phyloP scores from a whole-genome alignment of 2,888 invertebrate species.

The Thera obeliscata region DNA sequence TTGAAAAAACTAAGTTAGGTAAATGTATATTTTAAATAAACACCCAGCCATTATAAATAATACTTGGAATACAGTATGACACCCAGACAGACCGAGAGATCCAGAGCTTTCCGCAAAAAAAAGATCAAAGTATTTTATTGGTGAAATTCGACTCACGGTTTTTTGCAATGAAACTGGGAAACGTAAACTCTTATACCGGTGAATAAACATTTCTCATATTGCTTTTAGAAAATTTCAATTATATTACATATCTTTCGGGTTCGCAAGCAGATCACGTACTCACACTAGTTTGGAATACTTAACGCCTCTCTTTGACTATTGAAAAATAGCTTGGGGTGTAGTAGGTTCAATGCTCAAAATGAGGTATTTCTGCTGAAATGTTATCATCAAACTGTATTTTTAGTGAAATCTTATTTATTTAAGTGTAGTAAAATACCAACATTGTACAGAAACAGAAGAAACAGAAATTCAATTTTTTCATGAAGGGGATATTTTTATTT shows the following conservation, averaged over 20 bases:
- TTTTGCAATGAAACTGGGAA: neutral
- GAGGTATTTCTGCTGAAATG: constrained; percentile 8
- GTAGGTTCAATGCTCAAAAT: constrained; percentile 12
- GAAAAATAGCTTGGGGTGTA: constrained; percentile 25
- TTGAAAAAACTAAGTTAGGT: too few species aligned
- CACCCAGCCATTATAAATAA: too few species aligned
- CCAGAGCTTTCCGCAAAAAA: neutral
- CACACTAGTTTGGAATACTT: constrained; percentile 34
- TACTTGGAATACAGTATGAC: too few species aligned
- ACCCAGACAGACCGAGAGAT: too few species aligned
- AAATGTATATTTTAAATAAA: too few species aligned
- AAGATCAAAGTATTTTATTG: neutral
- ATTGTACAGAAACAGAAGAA: too few species aligned
- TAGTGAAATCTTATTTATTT: neutral
- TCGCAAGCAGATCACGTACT: constrained; percentile 25
- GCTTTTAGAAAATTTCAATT: constrained; percentile 30
- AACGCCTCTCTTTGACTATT: constrained; percentile 32
- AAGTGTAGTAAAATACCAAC: too few species aligned
- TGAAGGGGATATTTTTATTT: too few species aligned
- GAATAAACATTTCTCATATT: constrained; percentile 29
- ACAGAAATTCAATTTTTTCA: too few species aligned
- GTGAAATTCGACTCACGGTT: neutral
- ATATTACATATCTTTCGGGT: constrained; percentile 25
- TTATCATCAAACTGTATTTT: constrained; percentile 13
- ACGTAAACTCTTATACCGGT: constrained; percentile 1